Evolutionary conservation across 2,113 vertebrate species (phyloP).

Genomic region (Tetraodon nigroviridis): DNA sequence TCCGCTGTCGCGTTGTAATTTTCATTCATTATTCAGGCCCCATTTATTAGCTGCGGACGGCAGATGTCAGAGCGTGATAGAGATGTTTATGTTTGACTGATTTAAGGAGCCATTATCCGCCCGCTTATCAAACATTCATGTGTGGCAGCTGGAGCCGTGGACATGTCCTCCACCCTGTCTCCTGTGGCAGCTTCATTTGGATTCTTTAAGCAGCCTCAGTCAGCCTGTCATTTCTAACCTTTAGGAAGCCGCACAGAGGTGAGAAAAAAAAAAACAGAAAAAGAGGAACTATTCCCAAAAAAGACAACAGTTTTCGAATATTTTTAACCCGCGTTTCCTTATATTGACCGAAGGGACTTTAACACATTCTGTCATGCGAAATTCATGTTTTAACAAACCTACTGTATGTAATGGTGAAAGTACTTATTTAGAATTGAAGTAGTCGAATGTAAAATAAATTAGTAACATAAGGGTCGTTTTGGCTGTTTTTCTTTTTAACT

Average conservation of each 20-base stretch:
- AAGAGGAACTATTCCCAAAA: too few relatives aligned
- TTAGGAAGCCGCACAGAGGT: not conserved
- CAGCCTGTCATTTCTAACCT: slow-evolving; percentile 13
- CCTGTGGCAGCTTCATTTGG: slow-evolving; percentile 42
- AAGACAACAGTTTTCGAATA: too few relatives aligned
- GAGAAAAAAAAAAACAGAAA: too few relatives aligned
- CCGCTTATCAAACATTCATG: slow-evolving; percentile 92
- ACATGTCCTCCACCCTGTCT: slow-evolving; percentile 62
- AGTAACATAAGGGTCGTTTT: too few relatives aligned
- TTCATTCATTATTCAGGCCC: slow-evolving; percentile 81
- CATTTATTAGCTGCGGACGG: slow-evolving; percentile 83
- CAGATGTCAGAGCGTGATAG: slow-evolving; percentile 93
- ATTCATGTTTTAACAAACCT: too few relatives aligned
- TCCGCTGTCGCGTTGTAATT: slow-evolving; percentile 10
- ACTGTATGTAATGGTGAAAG: too few relatives aligned
- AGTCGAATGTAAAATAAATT: too few relatives aligned
- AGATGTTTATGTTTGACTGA: slow-evolving; percentile 92
- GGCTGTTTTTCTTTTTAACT: too few relatives aligned
- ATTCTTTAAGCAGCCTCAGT: slow-evolving; percentile 19
- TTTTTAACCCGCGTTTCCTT: too few relatives aligned
- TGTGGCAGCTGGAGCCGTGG: slow-evolving; percentile 86
- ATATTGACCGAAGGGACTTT: too few relatives aligned
- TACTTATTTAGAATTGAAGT: too few relatives aligned
- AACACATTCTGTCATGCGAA: too few relatives aligned
- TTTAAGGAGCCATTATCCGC: slow-evolving; percentile 85